Conservation (phyloP, 2,888 invertebrate species). For the Nephrotoma flavescens region DNA sequence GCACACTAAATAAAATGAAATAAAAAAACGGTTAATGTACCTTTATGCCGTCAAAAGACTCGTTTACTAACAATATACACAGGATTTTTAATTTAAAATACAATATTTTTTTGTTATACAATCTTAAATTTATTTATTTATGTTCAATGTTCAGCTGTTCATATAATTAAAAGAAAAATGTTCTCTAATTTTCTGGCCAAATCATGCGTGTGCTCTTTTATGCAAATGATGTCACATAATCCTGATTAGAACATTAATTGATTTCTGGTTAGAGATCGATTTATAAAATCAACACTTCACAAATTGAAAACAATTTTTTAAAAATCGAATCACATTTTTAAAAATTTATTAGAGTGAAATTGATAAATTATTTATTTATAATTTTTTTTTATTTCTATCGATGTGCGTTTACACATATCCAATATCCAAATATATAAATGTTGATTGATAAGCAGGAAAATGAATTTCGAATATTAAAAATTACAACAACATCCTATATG, state of each 20-base stretch:
- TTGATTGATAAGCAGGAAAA: not conserved
- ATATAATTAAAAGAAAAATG: not conserved
- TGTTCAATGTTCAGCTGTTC: not conserved
- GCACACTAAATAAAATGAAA: not conserved
- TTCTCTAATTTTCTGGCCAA: not conserved
- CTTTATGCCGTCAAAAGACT: not conserved
- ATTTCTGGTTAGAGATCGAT: not conserved
- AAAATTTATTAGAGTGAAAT: not conserved
- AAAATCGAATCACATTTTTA: not conserved
- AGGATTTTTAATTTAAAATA: not conserved
- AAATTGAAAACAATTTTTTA: too few relatives aligned
- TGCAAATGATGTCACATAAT: not conserved
- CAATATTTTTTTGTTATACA: not conserved
- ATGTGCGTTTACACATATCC: not conserved
- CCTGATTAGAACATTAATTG: not conserved
- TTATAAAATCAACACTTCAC: not conserved
- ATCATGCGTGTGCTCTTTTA: not conserved
- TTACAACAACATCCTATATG: not conserved
- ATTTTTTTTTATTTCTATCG: not conserved
- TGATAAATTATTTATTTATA: not conserved
- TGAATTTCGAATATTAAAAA: not conserved
- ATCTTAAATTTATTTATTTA: not conserved
- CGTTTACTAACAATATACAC: not conserved
- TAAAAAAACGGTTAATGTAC: not conserved
- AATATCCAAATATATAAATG: not conserved